Base-by-base conservation (phyloP, 1,140 invertebrate species). In the Drosophila quadrilineata region DNA sequence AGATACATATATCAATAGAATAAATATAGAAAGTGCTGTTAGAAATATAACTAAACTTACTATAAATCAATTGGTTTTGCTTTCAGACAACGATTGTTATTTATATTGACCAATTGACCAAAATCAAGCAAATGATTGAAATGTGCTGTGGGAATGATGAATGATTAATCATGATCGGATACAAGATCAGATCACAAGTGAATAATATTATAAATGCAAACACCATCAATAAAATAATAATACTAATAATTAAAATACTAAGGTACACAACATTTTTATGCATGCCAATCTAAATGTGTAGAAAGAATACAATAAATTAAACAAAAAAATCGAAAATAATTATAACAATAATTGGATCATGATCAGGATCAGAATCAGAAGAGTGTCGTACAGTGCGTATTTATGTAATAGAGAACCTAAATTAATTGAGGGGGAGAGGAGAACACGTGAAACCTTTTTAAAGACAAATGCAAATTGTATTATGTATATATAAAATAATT, bases 241-340 rank as follows among this genome's bases (percentile, higher is more conserved):
- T 48, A 71, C 54, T 66, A 36, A 60, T 50, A 53, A 53, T 22
- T 56, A 63, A 26, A 31, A 50, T 60, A 79, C 48, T 71, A 46
- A 36, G 29, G 48, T 19, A 62, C 16, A 36, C 40, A 64, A 43
- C 57, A 70, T 65, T 85, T 84, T 84, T 85, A 84, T 84, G 77
- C 77, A 84, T 84, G 77, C 77, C 77, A 85, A 84, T 84, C 77
- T 84, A 85, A 85, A 77, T 84, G 79, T 84, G 77, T 85, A 85
- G 79, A 70, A 84, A 64, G n/a, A n/a, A n/a, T n/a, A 65, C 69
- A 66, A 84, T 36, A 69, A 72, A 33, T n/a, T 9, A 14, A 12
- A 49, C 16, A 35, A n/a, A 35, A n/a, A 12, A 10, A 48, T 49
- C 22, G 14, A 41, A 35, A 43, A 17, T 17, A 8, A 31, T 40